These are phyloP conservation scores for Patiria pectinifera DNA, from an alignment of 53 echinoderm and acorn worm species.

Conservation along the genomic window DNA sequence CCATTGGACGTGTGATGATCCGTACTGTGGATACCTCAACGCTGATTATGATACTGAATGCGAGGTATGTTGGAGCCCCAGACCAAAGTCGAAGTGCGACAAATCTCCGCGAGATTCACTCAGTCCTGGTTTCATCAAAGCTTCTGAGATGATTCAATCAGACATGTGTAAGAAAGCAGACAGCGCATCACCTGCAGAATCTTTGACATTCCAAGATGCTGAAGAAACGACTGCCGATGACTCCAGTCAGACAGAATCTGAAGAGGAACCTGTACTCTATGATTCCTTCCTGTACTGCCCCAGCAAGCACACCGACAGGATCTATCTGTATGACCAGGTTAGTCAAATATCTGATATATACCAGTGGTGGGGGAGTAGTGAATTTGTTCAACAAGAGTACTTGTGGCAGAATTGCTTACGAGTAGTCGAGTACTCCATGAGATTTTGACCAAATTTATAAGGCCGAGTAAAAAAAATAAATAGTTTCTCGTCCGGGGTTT, in stretches of 20 bases:
- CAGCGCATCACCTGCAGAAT: background rate
- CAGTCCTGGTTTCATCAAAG: background rate
- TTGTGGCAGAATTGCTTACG: too few relatives aligned
- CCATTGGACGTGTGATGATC: conserved; percentile 65
- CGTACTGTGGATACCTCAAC: conserved; percentile 46
- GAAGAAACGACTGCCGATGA: background rate
- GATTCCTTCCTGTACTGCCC: conserved; percentile 73
- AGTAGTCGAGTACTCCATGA: too few relatives aligned
- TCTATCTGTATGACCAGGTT: conserved; percentile 85
- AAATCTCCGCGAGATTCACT: too few relatives aligned
- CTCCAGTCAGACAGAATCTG: background rate
- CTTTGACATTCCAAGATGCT: too few relatives aligned
- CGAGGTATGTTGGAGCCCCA: conserved; percentile 67
- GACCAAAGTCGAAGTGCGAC: conserved; percentile 18
- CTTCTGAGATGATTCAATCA: background rate
- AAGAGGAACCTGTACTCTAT: conserved; percentile 40
- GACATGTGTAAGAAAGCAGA: background rate
- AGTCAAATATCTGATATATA: background rate
- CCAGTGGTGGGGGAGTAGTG: too few relatives aligned
- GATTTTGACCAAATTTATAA: too few relatives aligned
- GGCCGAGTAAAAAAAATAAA: too few relatives aligned
- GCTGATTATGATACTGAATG: conserved; percentile 46
- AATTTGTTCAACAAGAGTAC: too few relatives aligned
- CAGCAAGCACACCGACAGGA: conserved; percentile 80
- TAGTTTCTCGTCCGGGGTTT: too few relatives aligned